phyloP scores from a whole-genome alignment of 2,797 vertebrate species.

The Allobates femoralis region DNA sequence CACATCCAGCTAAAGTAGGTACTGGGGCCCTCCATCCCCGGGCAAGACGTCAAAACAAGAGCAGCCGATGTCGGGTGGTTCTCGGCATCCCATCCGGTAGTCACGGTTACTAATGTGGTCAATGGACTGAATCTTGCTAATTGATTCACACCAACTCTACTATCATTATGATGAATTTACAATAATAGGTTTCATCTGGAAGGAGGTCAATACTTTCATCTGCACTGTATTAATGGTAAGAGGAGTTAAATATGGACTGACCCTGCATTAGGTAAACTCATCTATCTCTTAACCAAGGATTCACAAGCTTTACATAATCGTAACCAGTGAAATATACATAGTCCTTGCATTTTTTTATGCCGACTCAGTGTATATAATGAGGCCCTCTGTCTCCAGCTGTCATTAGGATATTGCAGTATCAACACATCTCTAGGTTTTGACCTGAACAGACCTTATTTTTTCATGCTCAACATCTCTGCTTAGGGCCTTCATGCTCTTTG shows the following conservation, averaged over 20 bases:
- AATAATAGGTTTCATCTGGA: background rate
- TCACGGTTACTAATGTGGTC: no score
- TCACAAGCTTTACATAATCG: background rate
- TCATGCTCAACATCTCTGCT: background rate
- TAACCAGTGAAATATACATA: background rate
- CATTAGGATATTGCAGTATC: background rate
- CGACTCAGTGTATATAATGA: constrained; percentile 1
- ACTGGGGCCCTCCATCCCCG: no score
- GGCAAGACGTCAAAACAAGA: no score
- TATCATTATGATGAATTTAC: background rate
- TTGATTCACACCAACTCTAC: no score
- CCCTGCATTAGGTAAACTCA: background rate
- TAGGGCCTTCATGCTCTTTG: no score
- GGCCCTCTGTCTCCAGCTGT: background rate
- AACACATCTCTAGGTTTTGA: constrained; percentile 26
- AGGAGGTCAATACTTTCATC: background rate
- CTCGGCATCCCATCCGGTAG: no score
- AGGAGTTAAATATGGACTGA: background rate
- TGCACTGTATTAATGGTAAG: background rate
- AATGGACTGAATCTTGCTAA: no score
- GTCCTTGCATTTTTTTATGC: background rate
- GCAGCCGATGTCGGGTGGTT: no score
- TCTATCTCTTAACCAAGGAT: background rate
- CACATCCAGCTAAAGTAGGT: no score
- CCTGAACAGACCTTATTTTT: constrained; percentile 9